Base-by-base conservation (phyloP, 2,888 invertebrate species). In the Trissolcus japonicus region DNA sequence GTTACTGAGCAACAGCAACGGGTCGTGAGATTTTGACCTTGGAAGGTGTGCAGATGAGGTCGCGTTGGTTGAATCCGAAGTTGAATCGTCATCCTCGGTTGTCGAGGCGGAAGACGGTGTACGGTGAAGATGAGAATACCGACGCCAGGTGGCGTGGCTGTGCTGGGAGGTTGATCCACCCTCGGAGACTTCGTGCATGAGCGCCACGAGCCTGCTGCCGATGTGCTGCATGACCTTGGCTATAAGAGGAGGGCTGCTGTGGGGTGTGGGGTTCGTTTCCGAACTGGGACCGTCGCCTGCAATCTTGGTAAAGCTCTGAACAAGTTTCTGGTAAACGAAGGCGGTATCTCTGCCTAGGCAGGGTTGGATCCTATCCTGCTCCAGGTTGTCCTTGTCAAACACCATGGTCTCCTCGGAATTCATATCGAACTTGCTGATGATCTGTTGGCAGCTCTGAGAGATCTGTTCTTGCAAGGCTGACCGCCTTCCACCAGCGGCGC, bases 181-280 rank as follows among this genome's bases (percentile, higher is more conserved):
- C 57, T 94, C 95, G 14, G 95, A 95, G 1, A 96, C 96, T 87
- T 97, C 96, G 86, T 96, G 96, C 97, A 97, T 97, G 74, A 97
- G 90, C 0, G 96, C 96, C 25, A 96, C 96, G 75, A 97, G 89
- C 21, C 96, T 91, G 53, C 95, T 95, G 9, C 96, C 96, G 71
- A 97, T 97, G 85, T 97, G 97, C 82, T 96, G 94, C 95, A 97
- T 96, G 13, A 96, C 96, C 90, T 96, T 96, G 3, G 96, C 95
- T 73, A 96, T 94, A 35, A 96, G 88, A 0, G 96, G 96, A 0
- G 96, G 96, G 0, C 96, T 96, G 77, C 92, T 93, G 79, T 92
- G 92, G 0, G 92, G 90, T 1, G 91, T 90, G 0, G 90, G 89
- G 83, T 94, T 94, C 62, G 94, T 66, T 60, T 86, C 87, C 17